phyloP scores from a whole-genome alignment of 2,113 vertebrate species.

The Campylomormyrus tamandua region DNA sequence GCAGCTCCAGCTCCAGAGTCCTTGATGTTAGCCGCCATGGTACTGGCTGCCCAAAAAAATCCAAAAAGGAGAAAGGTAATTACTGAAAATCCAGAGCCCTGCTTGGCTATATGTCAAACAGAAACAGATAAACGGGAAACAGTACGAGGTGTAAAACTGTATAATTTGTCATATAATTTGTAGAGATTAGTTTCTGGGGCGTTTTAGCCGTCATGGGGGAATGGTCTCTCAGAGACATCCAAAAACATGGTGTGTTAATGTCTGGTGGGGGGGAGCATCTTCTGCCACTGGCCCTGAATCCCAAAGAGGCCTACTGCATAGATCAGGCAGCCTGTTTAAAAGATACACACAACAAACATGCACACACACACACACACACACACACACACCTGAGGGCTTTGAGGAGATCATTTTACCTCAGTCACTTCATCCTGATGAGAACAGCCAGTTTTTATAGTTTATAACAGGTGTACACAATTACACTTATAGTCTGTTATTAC shows the following conservation, averaged over 20 bases:
- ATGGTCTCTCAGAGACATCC: not conserved
- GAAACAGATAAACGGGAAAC: not conserved
- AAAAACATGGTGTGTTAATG: not conserved
- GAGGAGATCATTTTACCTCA: not conserved
- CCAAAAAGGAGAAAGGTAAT: not conserved
- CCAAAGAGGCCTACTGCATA: not conserved
- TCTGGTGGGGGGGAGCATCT: not conserved
- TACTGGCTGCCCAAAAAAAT: not conserved
- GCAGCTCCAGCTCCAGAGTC: not conserved
- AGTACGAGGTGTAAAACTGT: not conserved
- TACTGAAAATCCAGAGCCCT: not conserved
- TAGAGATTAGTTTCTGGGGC: not conserved
- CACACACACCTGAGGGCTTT: not conserved
- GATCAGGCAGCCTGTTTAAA: not conserved
- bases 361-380: not conserved
- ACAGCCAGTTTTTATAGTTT: not conserved
- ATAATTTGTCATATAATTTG: not conserved
- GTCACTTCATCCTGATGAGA: not conserved
- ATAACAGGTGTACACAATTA: not conserved
- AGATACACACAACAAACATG: not conserved
- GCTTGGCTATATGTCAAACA: not conserved
- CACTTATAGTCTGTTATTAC: not conserved
- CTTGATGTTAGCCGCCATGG: not conserved
- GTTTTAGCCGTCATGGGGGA: not conserved
- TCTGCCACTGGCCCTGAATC: not conserved